Conservation (phyloP, 1,140 invertebrate species). For the Atopsyche davidsoni region DNA sequence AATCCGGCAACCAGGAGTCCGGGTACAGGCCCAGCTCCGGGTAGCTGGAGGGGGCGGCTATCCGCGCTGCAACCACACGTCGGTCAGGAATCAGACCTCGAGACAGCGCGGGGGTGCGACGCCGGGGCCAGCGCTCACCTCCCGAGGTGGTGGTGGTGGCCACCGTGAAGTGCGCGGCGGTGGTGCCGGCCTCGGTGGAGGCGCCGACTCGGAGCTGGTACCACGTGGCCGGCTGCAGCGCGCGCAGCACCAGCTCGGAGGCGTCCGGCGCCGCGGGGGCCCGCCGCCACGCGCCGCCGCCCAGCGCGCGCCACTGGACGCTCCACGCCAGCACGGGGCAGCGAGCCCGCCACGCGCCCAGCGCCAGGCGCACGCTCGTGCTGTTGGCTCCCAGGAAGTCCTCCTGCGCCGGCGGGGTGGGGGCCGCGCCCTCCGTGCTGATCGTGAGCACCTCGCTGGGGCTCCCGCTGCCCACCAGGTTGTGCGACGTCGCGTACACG, state of each 20-base stretch:
- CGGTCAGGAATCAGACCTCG: neutral
- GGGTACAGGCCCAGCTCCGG: conserved; percentile 14
- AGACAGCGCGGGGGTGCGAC: no score
- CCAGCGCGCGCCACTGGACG: neutral
- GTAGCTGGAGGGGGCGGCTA: conserved; percentile 25
- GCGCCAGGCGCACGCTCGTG: conserved; percentile 2
- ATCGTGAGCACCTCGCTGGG: conserved; percentile 59
- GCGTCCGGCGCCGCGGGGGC: neutral
- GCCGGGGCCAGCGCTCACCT: conserved; percentile 47
- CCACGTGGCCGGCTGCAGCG: conserved; percentile 65
- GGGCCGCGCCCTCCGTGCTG: conserved; percentile 69
- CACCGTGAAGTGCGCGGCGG: conserved; percentile 60
- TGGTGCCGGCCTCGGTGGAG: conserved; percentile 67
- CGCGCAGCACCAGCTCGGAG: neutral
- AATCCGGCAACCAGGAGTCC: conserved; percentile 16
- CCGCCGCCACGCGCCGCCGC: neutral
- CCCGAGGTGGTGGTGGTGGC: conserved; percentile 67
- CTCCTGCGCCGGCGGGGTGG: conserved; percentile 44
- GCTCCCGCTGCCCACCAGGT: conserved; percentile 61
- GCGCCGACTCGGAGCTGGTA: conserved; percentile 67
- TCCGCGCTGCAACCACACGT: conserved; percentile 23
- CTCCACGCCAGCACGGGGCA: no score
- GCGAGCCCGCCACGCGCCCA: neutral
- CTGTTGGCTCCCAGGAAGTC: no score
- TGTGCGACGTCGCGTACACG: conserved; percentile 62